phyloP scores from a whole-genome alignment of 2,113 vertebrate genomes.

The Atherinomorus stipes region DNA sequence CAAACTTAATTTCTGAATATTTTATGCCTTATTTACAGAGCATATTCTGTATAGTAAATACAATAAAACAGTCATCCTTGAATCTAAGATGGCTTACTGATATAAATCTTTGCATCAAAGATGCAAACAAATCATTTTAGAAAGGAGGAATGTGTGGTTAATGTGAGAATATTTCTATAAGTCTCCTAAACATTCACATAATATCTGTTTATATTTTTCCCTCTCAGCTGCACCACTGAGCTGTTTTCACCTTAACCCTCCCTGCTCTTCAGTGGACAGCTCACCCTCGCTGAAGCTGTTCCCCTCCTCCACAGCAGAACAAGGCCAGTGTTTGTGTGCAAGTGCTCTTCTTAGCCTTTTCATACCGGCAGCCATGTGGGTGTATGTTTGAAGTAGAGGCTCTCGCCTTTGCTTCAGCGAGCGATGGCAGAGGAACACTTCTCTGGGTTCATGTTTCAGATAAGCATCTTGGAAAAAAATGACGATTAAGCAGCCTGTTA shows the following conservation, averaged over 20 bases:
- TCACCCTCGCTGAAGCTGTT: conserved; percentile 21
- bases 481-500: neutral
- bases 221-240: conserved; percentile 5
- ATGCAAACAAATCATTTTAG: too few species aligned
- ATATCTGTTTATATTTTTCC: too few species aligned
- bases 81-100: too few species aligned
- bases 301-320: conserved; percentile 21
- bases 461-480: neutral
- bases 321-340: conserved; percentile 11
- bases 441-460: neutral
- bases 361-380: conserved; percentile 11
- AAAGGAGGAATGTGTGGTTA: too few species aligned
- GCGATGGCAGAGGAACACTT: neutral
- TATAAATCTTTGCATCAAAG: too few species aligned
- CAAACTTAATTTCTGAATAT: too few species aligned
- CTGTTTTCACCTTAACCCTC: conserved; percentile 31
- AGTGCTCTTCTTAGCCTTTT: conserved; percentile 9
- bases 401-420: neutral
- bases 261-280: conserved; percentile 23
- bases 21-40: too few species aligned
- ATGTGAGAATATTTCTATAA: too few species aligned
- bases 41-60: too few species aligned
- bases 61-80: too few species aligned
- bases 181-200: too few species aligned
- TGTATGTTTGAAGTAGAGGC: conserved; percentile 18